phyloP scores from a whole-genome alignment of 2,797 vertebrate genomes.

The Helarctos malayanus region DNA sequence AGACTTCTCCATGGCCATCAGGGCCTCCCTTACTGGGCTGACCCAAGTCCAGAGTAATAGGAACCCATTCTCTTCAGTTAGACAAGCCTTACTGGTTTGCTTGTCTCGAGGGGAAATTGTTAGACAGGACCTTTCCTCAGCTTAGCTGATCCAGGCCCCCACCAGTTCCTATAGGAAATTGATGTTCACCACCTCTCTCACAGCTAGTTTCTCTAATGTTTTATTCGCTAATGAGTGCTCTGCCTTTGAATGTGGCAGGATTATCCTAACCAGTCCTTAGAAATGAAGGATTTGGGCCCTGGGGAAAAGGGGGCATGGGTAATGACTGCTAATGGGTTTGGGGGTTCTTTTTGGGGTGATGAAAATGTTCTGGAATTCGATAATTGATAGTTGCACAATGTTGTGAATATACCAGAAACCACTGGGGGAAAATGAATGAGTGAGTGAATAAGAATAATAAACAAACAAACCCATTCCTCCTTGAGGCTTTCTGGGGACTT shows the following conservation, averaged over 20 bases:
- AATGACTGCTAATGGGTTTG: neutral
- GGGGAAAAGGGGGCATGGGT: neutral
- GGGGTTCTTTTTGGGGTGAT: neutral
- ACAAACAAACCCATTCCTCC: conserved; percentile 27
- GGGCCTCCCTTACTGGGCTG: neutral
- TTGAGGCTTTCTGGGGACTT: conserved; percentile 24
- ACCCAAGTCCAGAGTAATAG: neutral
- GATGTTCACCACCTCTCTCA: neutral
- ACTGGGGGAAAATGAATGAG: neutral
- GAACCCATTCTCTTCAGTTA: neutral
- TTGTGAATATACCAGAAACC: conserved; percentile 20
- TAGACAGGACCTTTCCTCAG: neutral
- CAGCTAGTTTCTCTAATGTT: neutral
- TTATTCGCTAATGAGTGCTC: neutral
- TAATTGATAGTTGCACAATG: neutral
- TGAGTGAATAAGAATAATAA: conserved; percentile 23
- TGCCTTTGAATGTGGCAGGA: neutral
- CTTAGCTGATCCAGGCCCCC: neutral
- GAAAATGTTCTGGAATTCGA: conserved; percentile 22
- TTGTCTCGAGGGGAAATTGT: neutral
- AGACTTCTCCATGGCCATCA: neutral
- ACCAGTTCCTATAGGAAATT: neutral
- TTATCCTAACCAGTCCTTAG: neutral
- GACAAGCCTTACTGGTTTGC: neutral
- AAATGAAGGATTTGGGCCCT: neutral